phyloP scores from a whole-genome alignment of 1,140 invertebrate species.

The Babylonia areolata region DNA sequence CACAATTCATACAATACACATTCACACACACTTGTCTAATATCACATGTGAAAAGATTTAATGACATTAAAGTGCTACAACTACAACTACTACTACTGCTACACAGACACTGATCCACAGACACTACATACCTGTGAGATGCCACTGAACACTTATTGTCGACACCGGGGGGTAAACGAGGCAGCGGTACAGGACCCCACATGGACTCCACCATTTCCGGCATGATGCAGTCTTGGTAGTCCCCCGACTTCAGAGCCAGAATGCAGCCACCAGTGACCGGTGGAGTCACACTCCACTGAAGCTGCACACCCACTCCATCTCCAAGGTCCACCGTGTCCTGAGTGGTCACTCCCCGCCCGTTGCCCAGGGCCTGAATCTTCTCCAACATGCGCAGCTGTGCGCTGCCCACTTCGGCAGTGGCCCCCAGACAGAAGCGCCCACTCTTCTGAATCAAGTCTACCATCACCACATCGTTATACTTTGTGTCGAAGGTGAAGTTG shows the following conservation, averaged over 20 bases:
- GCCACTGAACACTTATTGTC: slow-evolving; percentile 71
- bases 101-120: no score
- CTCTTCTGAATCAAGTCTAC: slow-evolving; percentile 40
- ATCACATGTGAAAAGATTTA: no score
- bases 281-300: slow-evolving; percentile 44
- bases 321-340: slow-evolving; percentile 45
- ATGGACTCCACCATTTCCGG: slow-evolving; percentile 71
- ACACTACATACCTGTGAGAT: slow-evolving; percentile 65
- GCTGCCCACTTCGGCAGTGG: slow-evolving; percentile 40
- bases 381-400: slow-evolving; percentile 42
- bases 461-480: slow-evolving; percentile 51
- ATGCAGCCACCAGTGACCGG: slow-evolving; percentile 60
- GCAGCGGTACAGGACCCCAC: slow-evolving; percentile 73
- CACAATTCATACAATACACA: no score
- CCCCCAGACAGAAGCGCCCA: slow-evolving; percentile 49
- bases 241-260: slow-evolving; percentile 48
- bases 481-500: slow-evolving; percentile 54
- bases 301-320: slow-evolving; percentile 37
- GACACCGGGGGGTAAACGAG: slow-evolving; percentile 62
- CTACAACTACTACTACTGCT: no score
- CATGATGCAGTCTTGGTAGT: slow-evolving; percentile 71
- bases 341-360: slow-evolving; percentile 38
- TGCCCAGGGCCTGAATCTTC: slow-evolving; percentile 45
- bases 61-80: no score
- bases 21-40: no score